Evolutionary conservation across 2,113 vertebrate genomes (phyloP).

Genomic region (Rostratula benghalensis): DNA sequence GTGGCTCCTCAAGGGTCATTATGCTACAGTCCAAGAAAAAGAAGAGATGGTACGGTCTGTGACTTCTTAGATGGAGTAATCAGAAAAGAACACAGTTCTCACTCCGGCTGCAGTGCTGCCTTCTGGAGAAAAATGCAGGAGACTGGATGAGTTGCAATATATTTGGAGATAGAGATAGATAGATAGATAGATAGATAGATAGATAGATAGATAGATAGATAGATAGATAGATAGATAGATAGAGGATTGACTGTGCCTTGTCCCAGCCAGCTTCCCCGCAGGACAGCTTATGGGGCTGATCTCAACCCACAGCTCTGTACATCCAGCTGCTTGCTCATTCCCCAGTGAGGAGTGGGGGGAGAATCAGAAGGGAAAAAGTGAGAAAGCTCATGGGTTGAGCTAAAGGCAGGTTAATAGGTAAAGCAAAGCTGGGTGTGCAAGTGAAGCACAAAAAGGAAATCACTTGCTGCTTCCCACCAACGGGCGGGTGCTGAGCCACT

Average conservation of each 20-base stretch:
- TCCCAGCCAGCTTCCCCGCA: background rate
- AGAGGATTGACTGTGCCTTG: background rate
- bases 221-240: too few species aligned
- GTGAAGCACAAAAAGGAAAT: background rate
- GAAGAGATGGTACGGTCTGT: background rate
- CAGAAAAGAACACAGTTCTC: rapidly evolving
- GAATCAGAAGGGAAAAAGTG: background rate
- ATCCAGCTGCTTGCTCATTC: background rate
- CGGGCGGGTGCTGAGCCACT: background rate
- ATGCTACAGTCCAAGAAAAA: background rate
- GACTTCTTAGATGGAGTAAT: background rate
- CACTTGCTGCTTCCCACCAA: rapidly evolving
- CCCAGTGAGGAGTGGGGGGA: too few species aligned
- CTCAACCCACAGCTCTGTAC: background rate
- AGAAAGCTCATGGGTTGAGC: background rate
- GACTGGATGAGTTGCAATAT: background rate
- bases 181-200: too few species aligned
- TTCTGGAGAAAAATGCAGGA: background rate
- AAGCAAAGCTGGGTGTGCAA: background rate
- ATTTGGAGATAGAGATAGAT: too few species aligned
- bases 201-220: too few species aligned
- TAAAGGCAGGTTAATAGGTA: background rate
- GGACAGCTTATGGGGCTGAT: background rate
- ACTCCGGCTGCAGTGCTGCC: background rate
- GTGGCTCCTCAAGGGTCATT: background rate